These are phyloP conservation scores for Netelia inedita DNA, from an alignment of 2,888 invertebrate species.

Conservation along the genomic window DNA sequence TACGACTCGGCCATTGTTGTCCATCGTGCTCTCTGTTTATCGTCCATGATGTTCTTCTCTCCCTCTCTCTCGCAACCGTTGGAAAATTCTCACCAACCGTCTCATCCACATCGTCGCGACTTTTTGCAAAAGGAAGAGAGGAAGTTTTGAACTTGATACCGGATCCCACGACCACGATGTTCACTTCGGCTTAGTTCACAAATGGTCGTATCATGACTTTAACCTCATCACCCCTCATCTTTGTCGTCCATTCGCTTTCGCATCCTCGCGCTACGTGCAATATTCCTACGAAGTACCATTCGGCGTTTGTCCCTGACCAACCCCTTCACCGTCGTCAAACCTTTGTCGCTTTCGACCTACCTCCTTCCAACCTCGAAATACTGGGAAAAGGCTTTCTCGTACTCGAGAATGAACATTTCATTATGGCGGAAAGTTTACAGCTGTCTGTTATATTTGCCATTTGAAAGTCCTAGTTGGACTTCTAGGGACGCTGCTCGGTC, in stretches of 20 bases:
- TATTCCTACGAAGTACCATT: conserved; percentile 31
- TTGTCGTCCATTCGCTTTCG: too few relatives aligned
- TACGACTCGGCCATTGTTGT: conserved; percentile 66
- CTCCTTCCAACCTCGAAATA: too few relatives aligned
- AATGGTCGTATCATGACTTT: not conserved
- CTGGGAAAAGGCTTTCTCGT: too few relatives aligned
- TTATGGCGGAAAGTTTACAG: too few relatives aligned
- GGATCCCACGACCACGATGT: too few relatives aligned
- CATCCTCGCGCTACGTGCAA: conserved; percentile 12
- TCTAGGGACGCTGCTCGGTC: too few relatives aligned
- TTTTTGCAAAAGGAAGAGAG: conserved; percentile 5
- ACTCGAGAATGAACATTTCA: too few relatives aligned
- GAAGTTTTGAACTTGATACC: too few relatives aligned
- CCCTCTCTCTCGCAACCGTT: conserved; percentile 1
- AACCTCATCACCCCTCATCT: not conserved
- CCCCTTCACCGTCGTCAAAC: conserved; percentile 5
- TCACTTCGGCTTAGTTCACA: too few relatives aligned
- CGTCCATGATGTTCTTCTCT: conserved; percentile 32
- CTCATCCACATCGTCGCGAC: conserved; percentile 3
- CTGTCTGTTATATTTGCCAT: too few relatives aligned
- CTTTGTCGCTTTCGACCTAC: not conserved
- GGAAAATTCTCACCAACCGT: conserved; percentile 9
- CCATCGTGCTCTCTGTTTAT: conserved; percentile 36
- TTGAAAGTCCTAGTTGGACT: too few relatives aligned
- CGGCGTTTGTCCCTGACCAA: conserved; percentile 31